Base-by-base conservation (phyloP, 2,113 vertebrate species). In the Trematomus loennbergii region DNA sequence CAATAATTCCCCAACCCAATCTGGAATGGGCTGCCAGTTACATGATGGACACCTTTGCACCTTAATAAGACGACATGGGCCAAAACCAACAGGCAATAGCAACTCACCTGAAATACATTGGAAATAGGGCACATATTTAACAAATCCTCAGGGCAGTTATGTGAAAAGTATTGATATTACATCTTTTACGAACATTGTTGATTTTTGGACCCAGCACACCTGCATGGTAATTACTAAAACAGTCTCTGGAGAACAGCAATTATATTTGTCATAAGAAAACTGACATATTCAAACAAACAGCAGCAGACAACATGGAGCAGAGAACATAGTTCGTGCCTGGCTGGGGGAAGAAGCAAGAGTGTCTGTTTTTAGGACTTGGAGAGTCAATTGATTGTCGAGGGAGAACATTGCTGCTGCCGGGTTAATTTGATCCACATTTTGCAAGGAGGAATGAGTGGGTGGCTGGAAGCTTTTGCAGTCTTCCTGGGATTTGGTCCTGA, bases 381-480 rank as follows among this genome's bases (percentile, higher is more conserved):
- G 84, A 87, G 78, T 85, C 71, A 78, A 82, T 79, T 89, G 84
- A 86, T 88, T 83, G 86, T 87, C 63, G 78, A 88, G 89, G 81
- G 89, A 91, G 90, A 89, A 88, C 83, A 79, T 76, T 86, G 88
- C 90, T 88, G 84, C 87, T 81, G 87, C 86, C 46, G 83, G 81
- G 72, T 87, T 94, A 92, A 95, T 94, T 88, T 81, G 83, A 93
- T 91, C 90, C 94, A 94, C 92, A 93, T 94, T 94, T 91, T 77
- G 65, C 46, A 52, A 57, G 65, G n/a, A 33, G 69, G 87, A 59
- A 81, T 60, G 84, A 67, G 69, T 46, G 73, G 81, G 65, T 63
- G 80, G 72, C 65, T 87, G 83, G 77, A 84, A 89, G 76, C 66
- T 54, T 62, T 78, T 66, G 29, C 57, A 72, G 76, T 78, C 85